Evolutionary conservation across 2,113 vertebrate genomes (phyloP), one percentile per base, ranked within the genome.

Genomic region (Oenanthe melanoleuca): DNA sequence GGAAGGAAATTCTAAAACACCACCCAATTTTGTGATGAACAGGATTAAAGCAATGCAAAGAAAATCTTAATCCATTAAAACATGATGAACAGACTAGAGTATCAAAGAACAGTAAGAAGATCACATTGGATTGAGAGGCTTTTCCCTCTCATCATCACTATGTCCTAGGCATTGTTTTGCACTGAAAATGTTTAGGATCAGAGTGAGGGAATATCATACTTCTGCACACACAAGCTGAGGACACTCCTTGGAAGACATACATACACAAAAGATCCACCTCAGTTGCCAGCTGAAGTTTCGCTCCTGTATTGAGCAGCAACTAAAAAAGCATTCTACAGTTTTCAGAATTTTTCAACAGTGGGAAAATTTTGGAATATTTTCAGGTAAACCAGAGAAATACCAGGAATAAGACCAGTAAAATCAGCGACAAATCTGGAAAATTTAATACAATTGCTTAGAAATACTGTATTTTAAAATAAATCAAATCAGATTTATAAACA

Each of bases 11-110:
- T 52, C n/a, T 74, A 31, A 79, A 92, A 26, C 9, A 40, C 19
- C 61, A 82, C 5, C 6, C 0, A 0, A 22, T 83, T 92, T 77
- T 71, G 31, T 23, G 23, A 74, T 59, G 85, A 72, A 89, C 26
- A 9, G 59, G 29, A 93, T 77, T 78, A 89, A 67, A 65, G 37
- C 56, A 45, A n/a, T 11, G 28, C 45, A 70, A 74, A 49, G 52
- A 71, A 86, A 94, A 86, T 38, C 29, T 65, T 79, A 69, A 91
- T 77, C 80, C 57, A 91, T 47, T 42, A 72, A 93, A 94, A 80
- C 42, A 67, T 14, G 15, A 86, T 4, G 1, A 89, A 73, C 13
- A 82, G 42, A 80, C 63, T 26, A 25, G 24, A 47, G 31, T 71
- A 80, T 61, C 59, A 73, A 57, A 75, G n/a, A 85, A 40, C 33